A percentile compares a stretch with the other conserved stretches of the same genome.
Evolutionary conservation across 2,113 vertebrate genomes (phyloP).

Genomic region (Neolamprologus falcicula): DNA sequence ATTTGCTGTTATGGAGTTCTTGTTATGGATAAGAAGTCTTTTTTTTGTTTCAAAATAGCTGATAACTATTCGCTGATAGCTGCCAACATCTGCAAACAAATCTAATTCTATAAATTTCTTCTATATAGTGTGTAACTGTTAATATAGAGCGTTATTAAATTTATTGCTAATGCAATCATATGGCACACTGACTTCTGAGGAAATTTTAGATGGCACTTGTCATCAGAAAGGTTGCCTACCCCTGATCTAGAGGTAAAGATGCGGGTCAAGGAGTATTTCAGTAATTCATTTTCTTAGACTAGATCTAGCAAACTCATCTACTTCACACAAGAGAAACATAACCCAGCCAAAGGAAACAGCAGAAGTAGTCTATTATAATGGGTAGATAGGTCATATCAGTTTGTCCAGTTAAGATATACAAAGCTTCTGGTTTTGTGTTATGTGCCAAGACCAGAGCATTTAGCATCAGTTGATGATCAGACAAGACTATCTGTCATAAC

Average conservation of each 20-base stretch:
- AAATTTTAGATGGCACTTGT: too few species aligned
- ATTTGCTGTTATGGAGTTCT: too few species aligned
- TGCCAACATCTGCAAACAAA: too few species aligned
- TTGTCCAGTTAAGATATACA: background rate
- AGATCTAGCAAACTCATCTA: background rate
- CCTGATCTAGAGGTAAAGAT: background rate
- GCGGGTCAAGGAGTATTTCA: background rate
- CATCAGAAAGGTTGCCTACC: too few species aligned
- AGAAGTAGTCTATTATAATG: background rate
- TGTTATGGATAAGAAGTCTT: fast-evolving
- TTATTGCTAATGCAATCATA: too few species aligned
- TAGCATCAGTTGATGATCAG: background rate
- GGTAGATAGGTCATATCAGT: background rate
- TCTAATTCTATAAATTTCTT: too few species aligned
- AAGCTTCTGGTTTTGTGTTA: background rate
- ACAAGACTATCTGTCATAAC: background rate
- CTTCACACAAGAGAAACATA: background rate
- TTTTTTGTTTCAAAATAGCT: too few species aligned
- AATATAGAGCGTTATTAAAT: too few species aligned
- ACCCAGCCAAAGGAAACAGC: background rate
- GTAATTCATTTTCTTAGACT: background rate
- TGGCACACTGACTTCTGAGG: too few species aligned
- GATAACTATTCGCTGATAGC: too few species aligned
- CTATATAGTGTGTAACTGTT: too few species aligned
- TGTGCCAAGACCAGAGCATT: background rate